phyloP scores from a whole-genome alignment of 2,888 invertebrate species.

The Luffia ferchaultella region DNA sequence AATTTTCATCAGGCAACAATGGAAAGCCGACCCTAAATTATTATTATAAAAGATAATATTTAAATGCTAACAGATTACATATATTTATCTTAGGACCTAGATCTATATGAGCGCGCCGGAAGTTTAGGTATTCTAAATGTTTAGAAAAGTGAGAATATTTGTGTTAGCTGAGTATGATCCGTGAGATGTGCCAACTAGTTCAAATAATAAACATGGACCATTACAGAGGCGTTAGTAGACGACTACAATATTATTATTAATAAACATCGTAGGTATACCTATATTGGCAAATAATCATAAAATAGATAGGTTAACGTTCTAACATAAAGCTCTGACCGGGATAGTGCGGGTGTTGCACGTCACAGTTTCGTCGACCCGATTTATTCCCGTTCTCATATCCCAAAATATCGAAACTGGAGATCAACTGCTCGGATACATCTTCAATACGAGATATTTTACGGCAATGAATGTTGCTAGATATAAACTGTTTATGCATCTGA shows the following conservation, averaged over 20 bases:
- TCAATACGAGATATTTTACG: neutral
- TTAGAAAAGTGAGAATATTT: neutral
- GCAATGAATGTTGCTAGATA: neutral
- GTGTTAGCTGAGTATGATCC: neutral
- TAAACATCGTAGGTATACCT: neutral
- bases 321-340: slow-evolving; percentile 53
- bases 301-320: neutral
- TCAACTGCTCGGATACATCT: neutral
- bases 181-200: neutral
- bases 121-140: too few species aligned
- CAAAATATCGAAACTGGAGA: slow-evolving; percentile 38
- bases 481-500: neutral
- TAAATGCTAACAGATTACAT: too few species aligned
- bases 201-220: neutral
- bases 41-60: too few species aligned
- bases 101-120: too few species aligned
- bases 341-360: slow-evolving; percentile 53
- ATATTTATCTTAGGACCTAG: too few species aligned
- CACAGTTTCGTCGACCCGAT: slow-evolving; percentile 47
- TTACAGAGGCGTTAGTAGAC: neutral
- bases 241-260: neutral
- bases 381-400: slow-evolving; percentile 53
- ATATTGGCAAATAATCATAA: neutral
- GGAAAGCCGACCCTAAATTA: too few species aligned
- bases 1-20: too few species aligned